These are phyloP conservation scores for Eulemur albifrons DNA, from an alignment of 2,797 vertebrate species.

Conservation along the genomic window DNA sequence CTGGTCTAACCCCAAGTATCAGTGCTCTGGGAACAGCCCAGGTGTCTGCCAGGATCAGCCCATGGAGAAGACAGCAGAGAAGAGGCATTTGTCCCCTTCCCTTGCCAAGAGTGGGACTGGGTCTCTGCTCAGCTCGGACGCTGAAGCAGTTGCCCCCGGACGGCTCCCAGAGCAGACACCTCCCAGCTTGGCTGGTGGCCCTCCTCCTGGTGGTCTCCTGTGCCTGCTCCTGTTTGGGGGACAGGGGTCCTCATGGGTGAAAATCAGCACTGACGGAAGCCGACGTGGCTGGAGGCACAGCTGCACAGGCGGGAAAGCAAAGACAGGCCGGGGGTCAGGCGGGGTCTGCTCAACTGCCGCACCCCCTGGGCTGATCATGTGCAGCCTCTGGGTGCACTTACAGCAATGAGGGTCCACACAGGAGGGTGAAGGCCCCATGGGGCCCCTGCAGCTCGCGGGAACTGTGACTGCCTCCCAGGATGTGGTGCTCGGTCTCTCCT, in stretches of 20 bases:
- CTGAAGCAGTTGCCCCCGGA: not conserved
- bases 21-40: rapidly evolving
- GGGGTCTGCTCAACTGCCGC: not conserved
- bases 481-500: rapidly evolving
- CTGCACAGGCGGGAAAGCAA: not conserved
- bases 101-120: not conserved
- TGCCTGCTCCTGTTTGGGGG: too few species aligned
- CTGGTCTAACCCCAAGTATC: not conserved
- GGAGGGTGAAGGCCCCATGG: rapidly evolving
- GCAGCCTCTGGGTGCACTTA: not conserved
- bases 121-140: rapidly evolving
- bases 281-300: rapidly evolving
- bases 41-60: not conserved
- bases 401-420: rapidly evolving
- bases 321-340: rapidly evolving
- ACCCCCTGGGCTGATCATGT: not conserved
- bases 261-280: not conserved
- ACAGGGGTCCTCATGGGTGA: rapidly evolving
- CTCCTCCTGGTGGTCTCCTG: not conserved
- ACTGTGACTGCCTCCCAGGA: rapidly evolving
- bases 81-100: not conserved
- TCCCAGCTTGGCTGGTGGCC: rapidly evolving
- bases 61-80: rapidly evolving
- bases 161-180: rapidly evolving
- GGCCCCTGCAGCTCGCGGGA: not conserved